Conservation (phyloP, 1,140 invertebrate genomes). For the Zeugodacus cucurbitae region DNA sequence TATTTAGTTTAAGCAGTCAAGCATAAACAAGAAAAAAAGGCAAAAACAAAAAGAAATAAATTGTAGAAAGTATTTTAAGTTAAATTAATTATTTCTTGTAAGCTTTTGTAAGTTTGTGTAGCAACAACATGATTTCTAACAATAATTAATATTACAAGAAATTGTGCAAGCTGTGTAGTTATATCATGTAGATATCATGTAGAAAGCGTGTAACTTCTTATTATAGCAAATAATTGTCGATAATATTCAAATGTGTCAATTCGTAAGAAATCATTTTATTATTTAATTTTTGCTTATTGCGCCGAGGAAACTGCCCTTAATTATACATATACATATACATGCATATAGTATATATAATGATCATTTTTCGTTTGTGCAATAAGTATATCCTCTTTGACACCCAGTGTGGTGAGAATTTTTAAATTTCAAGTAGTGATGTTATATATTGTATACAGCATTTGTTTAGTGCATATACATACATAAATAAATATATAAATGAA, state of each 20-base stretch:
- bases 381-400: background rate
- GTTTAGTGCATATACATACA: background rate
- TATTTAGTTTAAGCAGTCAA: background rate
- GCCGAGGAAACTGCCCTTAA: background rate
- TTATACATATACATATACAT: too few species aligned
- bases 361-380: background rate
- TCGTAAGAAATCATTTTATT: background rate
- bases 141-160: background rate
- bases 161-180: background rate
- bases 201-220: background rate
- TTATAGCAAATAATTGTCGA: background rate
- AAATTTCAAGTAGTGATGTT: conserved; percentile 13
- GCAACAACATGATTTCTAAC: background rate
- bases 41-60: background rate
- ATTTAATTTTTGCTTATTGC: background rate
- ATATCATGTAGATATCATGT: background rate
- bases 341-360: too few species aligned
- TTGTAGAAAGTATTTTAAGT: conserved; percentile 25
- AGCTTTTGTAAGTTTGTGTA: too few species aligned
- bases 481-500: background rate
- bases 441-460: background rate
- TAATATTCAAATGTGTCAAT: background rate
- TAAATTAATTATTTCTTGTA: background rate
- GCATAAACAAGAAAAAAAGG: background rate
- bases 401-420: background rate